Percentiles rank a stretch among this genome's conserved stretches.
Conservation (phyloP, 2,888 invertebrate species). For the Tryphoninae sp. region DNA sequence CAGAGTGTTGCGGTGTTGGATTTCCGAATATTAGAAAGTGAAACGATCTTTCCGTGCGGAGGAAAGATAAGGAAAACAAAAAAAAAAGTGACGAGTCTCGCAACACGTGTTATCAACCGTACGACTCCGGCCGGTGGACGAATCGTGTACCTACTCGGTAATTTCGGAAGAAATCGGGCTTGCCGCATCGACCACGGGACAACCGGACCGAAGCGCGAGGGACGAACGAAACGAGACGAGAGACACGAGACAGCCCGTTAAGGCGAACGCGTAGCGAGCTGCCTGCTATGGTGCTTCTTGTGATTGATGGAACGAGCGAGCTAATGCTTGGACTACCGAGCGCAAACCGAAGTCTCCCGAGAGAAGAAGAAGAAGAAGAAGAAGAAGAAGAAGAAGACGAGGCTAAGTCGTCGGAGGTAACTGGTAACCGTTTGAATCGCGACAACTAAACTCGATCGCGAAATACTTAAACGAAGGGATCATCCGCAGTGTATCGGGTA, state of each 20-base stretch:
- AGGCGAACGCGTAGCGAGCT: slow-evolving; percentile 69
- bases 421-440: slow-evolving; percentile 61
- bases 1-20: slow-evolving; percentile 32
- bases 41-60: slow-evolving; percentile 1
- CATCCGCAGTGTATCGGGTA: slow-evolving; percentile 68
- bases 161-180: slow-evolving; percentile 68
- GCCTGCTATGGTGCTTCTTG: slow-evolving; percentile 64
- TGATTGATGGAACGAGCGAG: slow-evolving; percentile 68
- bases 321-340: slow-evolving; percentile 19
- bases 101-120: slow-evolving; percentile 33
- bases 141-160: slow-evolving; percentile 27
- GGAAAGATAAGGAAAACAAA: not conserved
- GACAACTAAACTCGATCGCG: not conserved
- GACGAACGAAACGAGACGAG: slow-evolving; percentile 26
- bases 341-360: slow-evolving; percentile 4
- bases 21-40: slow-evolving; percentile 21
- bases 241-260: slow-evolving; percentile 66
- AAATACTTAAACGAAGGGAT: slow-evolving; percentile 62
- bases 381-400: not conserved
- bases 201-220: slow-evolving; percentile 15
- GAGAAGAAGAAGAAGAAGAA: slow-evolving; percentile 48
- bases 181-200: slow-evolving; percentile 36
- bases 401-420: slow-evolving; percentile 61
- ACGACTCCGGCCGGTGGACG: slow-evolving; percentile 7
- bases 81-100: slow-evolving; percentile 3